Base-by-base conservation (phyloP, 2,797 vertebrate genomes). In the Balearica regulorum region DNA sequence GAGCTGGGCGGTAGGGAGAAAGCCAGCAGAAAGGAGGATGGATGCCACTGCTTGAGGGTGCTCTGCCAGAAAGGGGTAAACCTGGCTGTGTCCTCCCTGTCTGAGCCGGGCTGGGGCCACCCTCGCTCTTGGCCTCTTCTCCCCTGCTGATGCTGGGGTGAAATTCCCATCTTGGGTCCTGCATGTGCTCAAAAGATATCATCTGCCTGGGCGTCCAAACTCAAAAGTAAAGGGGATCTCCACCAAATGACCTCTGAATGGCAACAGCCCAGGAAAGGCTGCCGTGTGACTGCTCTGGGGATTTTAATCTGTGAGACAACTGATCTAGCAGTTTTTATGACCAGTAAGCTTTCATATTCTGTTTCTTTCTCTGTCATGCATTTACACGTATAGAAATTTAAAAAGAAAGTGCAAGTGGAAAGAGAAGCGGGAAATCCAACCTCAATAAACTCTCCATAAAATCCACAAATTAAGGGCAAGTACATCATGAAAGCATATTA, bases 401-500 rank as follows among this genome's bases (percentile, higher is more conserved):
- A 81, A 89, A 83, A 87, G 88, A 94, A 93, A 90, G 39, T 81
- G 17, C 29, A 84, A 92, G 61, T 91, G 69, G 87, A 93, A 93
- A 89, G 69, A 91, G 69, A 96, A 95, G 89, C 0, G 29, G 83
- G 79, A 96, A 94, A 94, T 90, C 62, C 82, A 96, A 64, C 83
- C 83, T 96, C 93, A 91, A 72, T 87, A 97, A 96, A 94, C 91
- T 94, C 87, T 96, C 93, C 62, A 89, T 96, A 96, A 97, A 96
- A 96, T 95, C 93, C 94, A 91, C 94, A 97, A 97, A 97, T 96
- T 96, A 96, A 96, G 37, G 92, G 73, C 92, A 91, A 97, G 92
- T 94, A 94, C 58, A 91, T 95, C 70, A 96, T 96, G 95, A 97
- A 97, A 96, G 91, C 70, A 16, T 95, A 88, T 95, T 96, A 96